Evolutionary conservation across 2,888 invertebrate species (phyloP), one percentile per base, ranked within the genome.

Genomic region (Drosophila quinaria): DNA sequence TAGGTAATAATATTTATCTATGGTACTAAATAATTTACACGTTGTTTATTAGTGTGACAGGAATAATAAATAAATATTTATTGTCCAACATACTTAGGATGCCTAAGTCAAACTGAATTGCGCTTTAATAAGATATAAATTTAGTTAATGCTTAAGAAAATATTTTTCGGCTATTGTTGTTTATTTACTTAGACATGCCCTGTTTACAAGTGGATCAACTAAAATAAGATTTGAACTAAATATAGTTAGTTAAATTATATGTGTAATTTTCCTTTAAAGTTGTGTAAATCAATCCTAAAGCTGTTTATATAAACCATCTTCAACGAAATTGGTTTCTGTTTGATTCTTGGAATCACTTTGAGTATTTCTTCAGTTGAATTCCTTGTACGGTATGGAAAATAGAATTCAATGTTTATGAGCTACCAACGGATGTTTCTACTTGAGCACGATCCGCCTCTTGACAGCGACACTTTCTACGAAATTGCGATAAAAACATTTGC

Each of bases 371-470:
- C 11, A 22, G 13, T 5, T 15, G 35, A 68, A 47, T 51, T 73
- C 9, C 13, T 8, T 41, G 25, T n/a, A 35, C 19, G 11, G 33
- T 29, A 42, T 60, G 15, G 39, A 44, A 29, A 44, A 25, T 33
- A 35, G 47, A 59, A 55, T 69, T 49, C 15, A 52, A 71, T 67
- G 47, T 65, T 62, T 49, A 17, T 46, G 31, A 17, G 50, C 41
- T 50, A 51, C 35, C 51, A 64, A 25, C 13, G 63, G 63, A 41
- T 55, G 49, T 52, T 62, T 60, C 54, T 60, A 39, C 78, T 81
- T 63, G 44, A 65, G 62, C 79, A 81, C 79, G 75, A 70, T 58
- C 39, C 54, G 19, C 10, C 75, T 61, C 75, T 81, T 63, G 79
- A 68, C 67, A 67, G 60, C 33, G n/a, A 46, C 42, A 44, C 37